Conservation (phyloP, 1,140 invertebrate species). For the Apis florea region DNA sequence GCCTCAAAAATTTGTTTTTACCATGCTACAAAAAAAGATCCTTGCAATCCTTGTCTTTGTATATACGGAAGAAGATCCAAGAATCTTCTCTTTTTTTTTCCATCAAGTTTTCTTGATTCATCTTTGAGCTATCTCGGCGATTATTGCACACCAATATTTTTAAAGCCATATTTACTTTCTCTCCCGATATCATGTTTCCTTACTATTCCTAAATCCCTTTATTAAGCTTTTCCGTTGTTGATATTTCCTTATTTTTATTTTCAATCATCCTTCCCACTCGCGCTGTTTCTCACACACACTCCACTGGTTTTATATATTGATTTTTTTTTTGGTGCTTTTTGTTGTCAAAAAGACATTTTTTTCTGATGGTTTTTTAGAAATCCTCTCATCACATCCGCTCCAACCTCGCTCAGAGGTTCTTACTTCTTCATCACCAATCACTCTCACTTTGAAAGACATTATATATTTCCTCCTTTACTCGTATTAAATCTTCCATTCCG, state of each 20-base stretch:
- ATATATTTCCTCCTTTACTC: slow-evolving; percentile 52
- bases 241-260: background rate
- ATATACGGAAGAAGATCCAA: slow-evolving; percentile 23
- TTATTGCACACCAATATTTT: slow-evolving; percentile 50
- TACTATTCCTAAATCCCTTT: background rate
- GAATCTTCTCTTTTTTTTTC: background rate
- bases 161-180: background rate
- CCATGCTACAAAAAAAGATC: slow-evolving; percentile 26
- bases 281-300: slow-evolving; percentile 2
- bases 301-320: slow-evolving; percentile 40
- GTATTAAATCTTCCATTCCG: background rate
- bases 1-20: background rate
- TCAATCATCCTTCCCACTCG: slow-evolving; percentile 24
- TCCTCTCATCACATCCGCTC: slow-evolving; percentile 28
- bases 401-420: slow-evolving; percentile 9
- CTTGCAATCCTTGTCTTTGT: slow-evolving; percentile 1
- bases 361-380: slow-evolving; percentile 55
- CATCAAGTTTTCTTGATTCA: background rate
- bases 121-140: slow-evolving; percentile 6
- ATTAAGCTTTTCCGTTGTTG: background rate
- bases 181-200: background rate
- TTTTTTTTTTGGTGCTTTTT: slow-evolving; percentile 64
- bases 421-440: slow-evolving; percentile 23
- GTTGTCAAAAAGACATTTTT: slow-evolving; percentile 66
- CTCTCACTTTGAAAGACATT: slow-evolving; percentile 32